Conservation (phyloP, 2,113 vertebrate genomes). For the Podiceps cristatus region DNA sequence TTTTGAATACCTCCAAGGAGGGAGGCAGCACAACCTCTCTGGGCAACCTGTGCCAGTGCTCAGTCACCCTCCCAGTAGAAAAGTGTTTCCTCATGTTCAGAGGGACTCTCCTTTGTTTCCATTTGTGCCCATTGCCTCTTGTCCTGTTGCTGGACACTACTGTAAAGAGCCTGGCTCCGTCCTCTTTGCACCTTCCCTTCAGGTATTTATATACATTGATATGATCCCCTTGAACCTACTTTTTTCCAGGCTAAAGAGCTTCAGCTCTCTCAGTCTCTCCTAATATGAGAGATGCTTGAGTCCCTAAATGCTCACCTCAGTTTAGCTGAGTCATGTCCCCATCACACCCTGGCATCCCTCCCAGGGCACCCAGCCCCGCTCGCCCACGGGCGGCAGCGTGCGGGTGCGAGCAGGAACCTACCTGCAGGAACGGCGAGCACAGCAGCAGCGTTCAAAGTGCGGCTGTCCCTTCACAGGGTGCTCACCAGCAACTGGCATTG, state of each 20-base stretch:
- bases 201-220: no score
- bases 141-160: not conserved
- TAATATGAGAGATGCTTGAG: not conserved
- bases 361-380: accelerated
- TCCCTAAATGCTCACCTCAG: not conserved
- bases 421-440: accelerated
- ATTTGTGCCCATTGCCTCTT: not conserved
- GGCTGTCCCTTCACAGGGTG: not conserved
- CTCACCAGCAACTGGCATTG: not conserved
- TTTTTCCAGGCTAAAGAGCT: not conserved
- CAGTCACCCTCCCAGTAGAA: not conserved
- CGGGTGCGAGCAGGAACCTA: not conserved
- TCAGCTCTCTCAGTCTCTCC: not conserved
- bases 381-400: accelerated
- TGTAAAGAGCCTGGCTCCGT: not conserved
- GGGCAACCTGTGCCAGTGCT: not conserved
- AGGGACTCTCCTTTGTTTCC: not conserved
- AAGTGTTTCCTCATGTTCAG: not conserved
- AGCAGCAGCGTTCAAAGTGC: not conserved
- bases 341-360: not conserved
- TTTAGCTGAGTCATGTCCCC: not conserved
- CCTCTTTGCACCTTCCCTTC: not conserved
- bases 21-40: not conserved
- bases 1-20: not conserved
- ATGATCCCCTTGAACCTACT: not conserved